These are phyloP conservation scores for Pterocles orientalis DNA, from an alignment of 2,113 vertebrate species.

Conservation along the genomic window DNA sequence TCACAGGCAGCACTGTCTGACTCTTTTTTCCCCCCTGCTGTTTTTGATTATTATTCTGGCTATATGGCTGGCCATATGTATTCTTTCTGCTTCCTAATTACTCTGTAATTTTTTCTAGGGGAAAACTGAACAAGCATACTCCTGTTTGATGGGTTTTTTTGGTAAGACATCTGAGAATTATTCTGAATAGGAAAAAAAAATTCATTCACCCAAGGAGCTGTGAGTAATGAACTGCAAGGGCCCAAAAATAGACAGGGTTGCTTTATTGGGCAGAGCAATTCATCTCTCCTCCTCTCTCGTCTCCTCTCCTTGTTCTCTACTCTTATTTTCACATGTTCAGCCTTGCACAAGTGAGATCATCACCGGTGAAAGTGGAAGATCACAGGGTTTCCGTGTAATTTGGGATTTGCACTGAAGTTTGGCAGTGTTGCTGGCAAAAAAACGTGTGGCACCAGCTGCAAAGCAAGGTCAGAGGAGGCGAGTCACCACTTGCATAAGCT, in stretches of 20 bases:
- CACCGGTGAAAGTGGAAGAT: background rate
- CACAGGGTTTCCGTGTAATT: fast-evolving
- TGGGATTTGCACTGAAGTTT: background rate
- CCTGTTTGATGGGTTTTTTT: background rate
- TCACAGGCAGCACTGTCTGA: background rate
- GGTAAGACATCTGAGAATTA: background rate
- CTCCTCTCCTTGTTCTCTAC: background rate
- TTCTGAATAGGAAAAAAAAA: background rate
- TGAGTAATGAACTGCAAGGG: background rate
- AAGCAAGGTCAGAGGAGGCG: background rate
- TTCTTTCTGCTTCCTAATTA: constrained; percentile 51
- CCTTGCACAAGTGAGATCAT: background rate
- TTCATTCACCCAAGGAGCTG: background rate
- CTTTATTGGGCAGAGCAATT: background rate
- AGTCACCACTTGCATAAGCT: background rate
- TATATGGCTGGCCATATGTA: constrained; percentile 56
- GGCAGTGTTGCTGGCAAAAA: background rate
- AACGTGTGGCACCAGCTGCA: fast-evolving
- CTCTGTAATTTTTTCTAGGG: constrained; percentile 3
- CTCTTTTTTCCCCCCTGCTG: background rate
- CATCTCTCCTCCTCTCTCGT: background rate
- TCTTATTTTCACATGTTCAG: background rate
- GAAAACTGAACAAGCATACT: background rate
- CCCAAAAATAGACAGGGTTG: background rate
- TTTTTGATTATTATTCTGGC: constrained; percentile 45